Evolutionary conservation across 2,888 invertebrate genomes (phyloP).

Genomic region (Hylaea fasciaria): DNA sequence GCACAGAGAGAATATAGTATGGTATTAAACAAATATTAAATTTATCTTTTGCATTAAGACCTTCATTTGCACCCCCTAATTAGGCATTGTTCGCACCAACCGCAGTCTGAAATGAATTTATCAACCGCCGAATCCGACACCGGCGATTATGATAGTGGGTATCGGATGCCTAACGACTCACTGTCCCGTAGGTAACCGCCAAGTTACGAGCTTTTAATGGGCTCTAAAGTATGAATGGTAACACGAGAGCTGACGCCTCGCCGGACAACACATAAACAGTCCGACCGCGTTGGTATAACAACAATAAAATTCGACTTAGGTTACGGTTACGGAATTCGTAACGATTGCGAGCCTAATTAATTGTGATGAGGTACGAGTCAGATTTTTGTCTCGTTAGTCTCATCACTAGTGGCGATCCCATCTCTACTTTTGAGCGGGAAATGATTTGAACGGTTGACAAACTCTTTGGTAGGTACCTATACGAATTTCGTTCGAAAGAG

Average conservation of each 20-base stretch:
- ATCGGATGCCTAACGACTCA: constrained; percentile 80
- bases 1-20: no score
- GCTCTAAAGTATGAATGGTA: constrained; percentile 80
- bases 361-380: constrained; percentile 37
- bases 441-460: background rate
- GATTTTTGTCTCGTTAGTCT: background rate
- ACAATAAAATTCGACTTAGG: constrained; percentile 76
- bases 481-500: no score
- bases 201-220: constrained; percentile 81
- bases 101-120: constrained; percentile 43
- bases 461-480: no score
- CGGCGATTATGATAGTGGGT: constrained; percentile 72
- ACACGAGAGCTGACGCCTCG: constrained; percentile 68
- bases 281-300: constrained; percentile 55
- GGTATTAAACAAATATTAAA: background rate
- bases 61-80: constrained; percentile 7
- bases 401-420: background rate
- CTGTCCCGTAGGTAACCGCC: constrained; percentile 79
- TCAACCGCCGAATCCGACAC: constrained; percentile 38
- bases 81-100: constrained; percentile 39
- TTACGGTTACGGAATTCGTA: constrained; percentile 55
- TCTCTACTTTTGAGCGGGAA: constrained; percentile 2
- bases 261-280: constrained; percentile 76
- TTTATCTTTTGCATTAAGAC: background rate
- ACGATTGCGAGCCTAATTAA: constrained; percentile 30